A percentile compares a stretch with the other conserved stretches of the same genome.
These are phyloP conservation scores for Corythornis leucogaster DNA, from an alignment of 2,797 vertebrate genomes.

Conservation along the genomic window DNA sequence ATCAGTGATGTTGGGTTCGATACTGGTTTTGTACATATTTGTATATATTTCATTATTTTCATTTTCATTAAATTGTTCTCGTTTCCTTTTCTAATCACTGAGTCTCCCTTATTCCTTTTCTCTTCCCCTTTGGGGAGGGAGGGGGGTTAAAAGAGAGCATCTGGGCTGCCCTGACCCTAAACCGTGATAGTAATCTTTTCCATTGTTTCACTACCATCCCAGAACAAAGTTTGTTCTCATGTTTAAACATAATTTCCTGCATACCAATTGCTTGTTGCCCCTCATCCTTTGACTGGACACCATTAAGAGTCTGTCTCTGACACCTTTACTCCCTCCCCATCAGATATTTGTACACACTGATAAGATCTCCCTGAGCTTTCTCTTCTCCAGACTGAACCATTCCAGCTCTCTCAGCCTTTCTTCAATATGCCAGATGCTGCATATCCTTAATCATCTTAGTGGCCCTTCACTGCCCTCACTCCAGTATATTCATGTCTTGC, in stretches of 20 bases:
- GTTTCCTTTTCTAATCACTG: too few relatives aligned
- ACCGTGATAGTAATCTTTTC: neutral
- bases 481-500: neutral
- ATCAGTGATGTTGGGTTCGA: too few relatives aligned
- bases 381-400: neutral
- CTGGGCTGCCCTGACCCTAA: too few relatives aligned
- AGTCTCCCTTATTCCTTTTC: too few relatives aligned
- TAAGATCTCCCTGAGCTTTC: neutral
- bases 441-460: neutral
- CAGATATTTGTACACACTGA: neutral
- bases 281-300: neutral
- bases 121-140: too few relatives aligned
- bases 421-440: neutral
- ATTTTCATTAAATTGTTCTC: too few relatives aligned
- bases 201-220: neutral
- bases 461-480: neutral
- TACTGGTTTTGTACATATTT: too few relatives aligned
- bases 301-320: neutral
- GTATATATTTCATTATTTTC: too few relatives aligned
- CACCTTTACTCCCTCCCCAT: neutral
- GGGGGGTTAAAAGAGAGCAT: too few relatives aligned
- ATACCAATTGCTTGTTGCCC: neutral
- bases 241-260: neutral
- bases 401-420: neutral
- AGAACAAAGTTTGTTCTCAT: neutral